Evolutionary conservation across 2,888 invertebrate genomes (phyloP), one percentile per base, ranked within the genome.

Genomic region (Ichneumoninae sp.): DNA sequence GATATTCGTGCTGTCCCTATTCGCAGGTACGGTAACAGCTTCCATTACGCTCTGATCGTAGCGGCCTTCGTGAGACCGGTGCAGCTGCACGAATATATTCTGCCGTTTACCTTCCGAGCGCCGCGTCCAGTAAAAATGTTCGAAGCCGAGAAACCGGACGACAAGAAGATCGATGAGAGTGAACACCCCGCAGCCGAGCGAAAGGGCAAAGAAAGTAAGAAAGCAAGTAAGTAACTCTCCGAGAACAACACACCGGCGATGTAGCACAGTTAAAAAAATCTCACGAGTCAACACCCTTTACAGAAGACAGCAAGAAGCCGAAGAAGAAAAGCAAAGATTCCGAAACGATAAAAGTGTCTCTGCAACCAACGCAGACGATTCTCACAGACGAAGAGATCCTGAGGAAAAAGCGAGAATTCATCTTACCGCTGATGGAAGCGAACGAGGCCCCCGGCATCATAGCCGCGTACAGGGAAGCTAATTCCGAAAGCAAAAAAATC

Each of bases 11-110:
- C 16, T 60, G 13, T 44, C n/a, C 79, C 66, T 40, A 40, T 60
- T 66, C 54, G 26, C 79, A 92, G 92, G 88, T 92, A 90, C 33
- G 91, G 87, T 8, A 85, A 84, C 22, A 89, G 89, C 47, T 82
- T 90, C 30, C 87, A 89, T 52, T 92, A 91, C 47, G 44, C 75
- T 0, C 85, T 92, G 7, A 79, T 92, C 69, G 87, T 87, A 72
- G 83, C 86, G 13, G 85, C 88, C 36, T 90, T 88, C 70, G 84
- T 86, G 0, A 78, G 87, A 26, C 86, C 88, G n/a, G 80, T 89
- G 19, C 82, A 86, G n/a, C 33, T 88, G 7, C 68, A 86, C 8
- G 78, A 82, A 40, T 88, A 88, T 54, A 71, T 54, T 40, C 62
- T 91, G 26, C 91, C 91, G 1, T 89, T 86, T 44, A 65, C 40